A percentile compares a stretch with the other conserved stretches of the same genome.
Conservation (phyloP, 1,140 invertebrate species). For the Yoshiicerus persimilis region DNA sequence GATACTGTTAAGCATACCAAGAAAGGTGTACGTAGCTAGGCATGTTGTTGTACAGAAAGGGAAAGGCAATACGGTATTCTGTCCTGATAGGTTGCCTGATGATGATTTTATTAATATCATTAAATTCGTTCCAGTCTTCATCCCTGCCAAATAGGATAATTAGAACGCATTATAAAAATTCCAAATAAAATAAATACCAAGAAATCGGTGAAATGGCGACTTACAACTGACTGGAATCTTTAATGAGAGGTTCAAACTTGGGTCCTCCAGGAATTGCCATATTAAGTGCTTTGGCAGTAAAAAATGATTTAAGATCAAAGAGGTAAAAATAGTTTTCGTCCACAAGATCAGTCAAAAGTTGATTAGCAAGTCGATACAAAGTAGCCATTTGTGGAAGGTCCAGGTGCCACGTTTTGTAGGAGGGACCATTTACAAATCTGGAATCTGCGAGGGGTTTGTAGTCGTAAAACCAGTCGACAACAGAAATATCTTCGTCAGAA, state of each 20-base stretch:
- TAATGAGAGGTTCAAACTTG: conserved; percentile 98
- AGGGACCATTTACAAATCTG: conserved; percentile 91
- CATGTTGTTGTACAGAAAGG: conserved; percentile 98
- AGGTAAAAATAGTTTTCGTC: conserved; percentile 99
- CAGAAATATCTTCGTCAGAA: conserved; percentile 89
- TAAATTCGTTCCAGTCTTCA: conserved; percentile 99
- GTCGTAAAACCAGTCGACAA: conserved; percentile 97
- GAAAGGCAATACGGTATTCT: conserved; percentile 99
- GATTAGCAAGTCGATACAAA: conserved; percentile 94
- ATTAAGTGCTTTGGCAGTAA: conserved; percentile 98
- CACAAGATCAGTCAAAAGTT: conserved; percentile 95
- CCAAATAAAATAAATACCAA: background rate
- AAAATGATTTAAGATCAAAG: conserved; percentile 99
- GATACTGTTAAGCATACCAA: conserved; percentile 66
- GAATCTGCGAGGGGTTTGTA: conserved; percentile 93
- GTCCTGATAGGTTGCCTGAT: conserved; percentile 97
- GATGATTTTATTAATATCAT: conserved; percentile 99
- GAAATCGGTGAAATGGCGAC: conserved; percentile 39
- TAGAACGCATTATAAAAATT: background rate
- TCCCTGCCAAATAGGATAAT: conserved; percentile 65
- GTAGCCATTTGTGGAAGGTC: conserved; percentile 95
- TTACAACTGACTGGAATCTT: conserved; percentile 91
- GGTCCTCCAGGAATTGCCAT: conserved; percentile 99
- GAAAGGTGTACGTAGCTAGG: conserved; percentile 93
- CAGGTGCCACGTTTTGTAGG: conserved; percentile 95